Conservation (phyloP, 2,888 invertebrate genomes). For the Sthenelais limicola region DNA sequence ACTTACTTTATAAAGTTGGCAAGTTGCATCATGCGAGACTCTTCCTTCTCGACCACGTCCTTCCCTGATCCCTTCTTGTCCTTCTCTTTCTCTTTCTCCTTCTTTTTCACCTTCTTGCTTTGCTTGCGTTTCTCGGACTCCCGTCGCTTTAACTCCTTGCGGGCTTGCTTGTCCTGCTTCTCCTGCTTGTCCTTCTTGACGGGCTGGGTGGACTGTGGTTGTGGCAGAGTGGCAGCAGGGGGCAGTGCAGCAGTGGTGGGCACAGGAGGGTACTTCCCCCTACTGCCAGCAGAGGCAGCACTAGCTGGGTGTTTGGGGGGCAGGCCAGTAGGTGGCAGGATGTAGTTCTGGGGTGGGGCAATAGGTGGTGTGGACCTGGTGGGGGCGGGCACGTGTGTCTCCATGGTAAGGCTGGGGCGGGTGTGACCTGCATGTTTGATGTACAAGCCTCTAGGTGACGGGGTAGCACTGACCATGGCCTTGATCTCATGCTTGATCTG, state of each 20-base stretch:
- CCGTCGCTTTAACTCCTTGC: slow-evolving; percentile 11
- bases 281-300: no score
- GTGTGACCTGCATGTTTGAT: not conserved
- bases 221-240: not conserved
- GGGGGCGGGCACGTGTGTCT: slow-evolving; percentile 16
- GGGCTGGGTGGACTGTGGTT: not conserved
- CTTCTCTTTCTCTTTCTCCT: not conserved
- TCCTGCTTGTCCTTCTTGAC: no score
- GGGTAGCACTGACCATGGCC: not conserved
- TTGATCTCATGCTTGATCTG: slow-evolving; percentile 16
- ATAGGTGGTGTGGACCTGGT: no score
- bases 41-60: no score
- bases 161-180: not conserved
- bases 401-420: slow-evolving; percentile 2
- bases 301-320: not conserved
- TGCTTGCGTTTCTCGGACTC: slow-evolving; percentile 24
- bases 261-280: no score
- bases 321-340: no score
- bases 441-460: not conserved
- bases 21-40: slow-evolving; percentile 26
- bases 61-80: not conserved
- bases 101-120: slow-evolving; percentile 24
- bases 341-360: no score
- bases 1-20: slow-evolving; percentile 32
- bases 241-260: not conserved